Conservation (phyloP, 1,140 invertebrate genomes). For the Drosophila bipectinata region DNA sequence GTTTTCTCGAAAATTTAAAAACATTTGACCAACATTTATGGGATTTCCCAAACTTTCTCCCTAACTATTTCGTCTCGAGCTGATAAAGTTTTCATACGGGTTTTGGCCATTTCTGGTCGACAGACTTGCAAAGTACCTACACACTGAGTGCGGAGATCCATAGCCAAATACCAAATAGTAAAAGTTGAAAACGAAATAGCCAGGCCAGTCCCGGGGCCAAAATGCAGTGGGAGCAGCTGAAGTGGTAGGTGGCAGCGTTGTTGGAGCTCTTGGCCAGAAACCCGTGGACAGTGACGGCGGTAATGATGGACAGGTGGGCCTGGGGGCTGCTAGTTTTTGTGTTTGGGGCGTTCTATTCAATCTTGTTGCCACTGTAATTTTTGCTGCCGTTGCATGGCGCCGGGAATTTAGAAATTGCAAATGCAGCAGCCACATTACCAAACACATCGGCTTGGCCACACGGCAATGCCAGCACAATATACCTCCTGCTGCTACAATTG, state of each 20-base stretch:
- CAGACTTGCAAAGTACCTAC: constrained; percentile 24
- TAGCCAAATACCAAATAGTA: constrained; percentile 15
- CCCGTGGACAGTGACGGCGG: constrained; percentile 22
- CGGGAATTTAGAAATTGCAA: constrained; percentile 68
- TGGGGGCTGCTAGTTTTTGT: constrained; percentile 1
- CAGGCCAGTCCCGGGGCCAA: not conserved
- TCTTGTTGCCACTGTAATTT: constrained; percentile 37
- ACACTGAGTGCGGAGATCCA: constrained; percentile 18
- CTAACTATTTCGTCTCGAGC: constrained; percentile 33
- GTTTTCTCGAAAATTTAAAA: constrained; percentile 27
- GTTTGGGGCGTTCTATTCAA: constrained; percentile 16
- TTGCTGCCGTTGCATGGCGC: constrained; percentile 34
- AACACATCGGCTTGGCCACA: constrained; percentile 10
- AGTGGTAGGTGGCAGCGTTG: not conserved
- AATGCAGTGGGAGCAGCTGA: constrained; percentile 10
- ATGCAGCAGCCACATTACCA: constrained; percentile 61
- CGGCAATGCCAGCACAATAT: constrained; percentile 26
- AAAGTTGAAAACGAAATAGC: constrained; percentile 15
- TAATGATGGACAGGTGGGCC: constrained; percentile 42
- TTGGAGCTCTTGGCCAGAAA: constrained; percentile 34
- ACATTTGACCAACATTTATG: constrained; percentile 40
- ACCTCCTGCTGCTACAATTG: constrained; percentile 26
- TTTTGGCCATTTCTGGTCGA: constrained; percentile 25
- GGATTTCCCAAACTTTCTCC: constrained; percentile 10
- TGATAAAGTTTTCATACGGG: constrained; percentile 43